phyloP scores from a whole-genome alignment of 2,113 vertebrate species.

The Sporophila hypoxantha region DNA sequence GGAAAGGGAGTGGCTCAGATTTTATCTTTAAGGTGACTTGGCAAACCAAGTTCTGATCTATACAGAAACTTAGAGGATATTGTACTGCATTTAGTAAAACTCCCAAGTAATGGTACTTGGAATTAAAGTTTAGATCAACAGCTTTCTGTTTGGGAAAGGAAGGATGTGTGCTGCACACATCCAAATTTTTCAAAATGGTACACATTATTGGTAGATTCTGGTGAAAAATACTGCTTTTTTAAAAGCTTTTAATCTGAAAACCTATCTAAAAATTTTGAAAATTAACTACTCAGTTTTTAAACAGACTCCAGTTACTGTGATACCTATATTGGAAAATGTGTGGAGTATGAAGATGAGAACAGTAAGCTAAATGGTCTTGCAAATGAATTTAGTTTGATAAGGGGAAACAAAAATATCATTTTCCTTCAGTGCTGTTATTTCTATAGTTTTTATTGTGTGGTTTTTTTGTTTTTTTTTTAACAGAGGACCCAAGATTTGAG shows the following conservation, averaged over 20 bases:
- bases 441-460: not conserved
- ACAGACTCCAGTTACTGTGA: not conserved
- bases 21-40: constrained; percentile 33
- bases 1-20: not conserved
- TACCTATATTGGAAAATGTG: not conserved
- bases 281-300: not conserved
- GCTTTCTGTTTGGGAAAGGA: not conserved
- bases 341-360: not conserved
- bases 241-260: not conserved
- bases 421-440: not conserved
- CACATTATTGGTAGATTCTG: not conserved
- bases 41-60: not conserved
- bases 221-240: not conserved
- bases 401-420: not conserved
- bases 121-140: not conserved
- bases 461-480: not conserved
- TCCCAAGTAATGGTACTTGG: not conserved
- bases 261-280: not conserved
- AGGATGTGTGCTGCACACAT: not conserved
- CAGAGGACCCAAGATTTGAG: not conserved
- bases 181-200: not conserved
- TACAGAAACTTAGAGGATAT: not conserved
- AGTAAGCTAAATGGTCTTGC: not conserved
- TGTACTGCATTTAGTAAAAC: not conserved
- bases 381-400: not conserved